Conservation (phyloP, 1,140 invertebrate genomes). For the Drosophila ercepeae region DNA sequence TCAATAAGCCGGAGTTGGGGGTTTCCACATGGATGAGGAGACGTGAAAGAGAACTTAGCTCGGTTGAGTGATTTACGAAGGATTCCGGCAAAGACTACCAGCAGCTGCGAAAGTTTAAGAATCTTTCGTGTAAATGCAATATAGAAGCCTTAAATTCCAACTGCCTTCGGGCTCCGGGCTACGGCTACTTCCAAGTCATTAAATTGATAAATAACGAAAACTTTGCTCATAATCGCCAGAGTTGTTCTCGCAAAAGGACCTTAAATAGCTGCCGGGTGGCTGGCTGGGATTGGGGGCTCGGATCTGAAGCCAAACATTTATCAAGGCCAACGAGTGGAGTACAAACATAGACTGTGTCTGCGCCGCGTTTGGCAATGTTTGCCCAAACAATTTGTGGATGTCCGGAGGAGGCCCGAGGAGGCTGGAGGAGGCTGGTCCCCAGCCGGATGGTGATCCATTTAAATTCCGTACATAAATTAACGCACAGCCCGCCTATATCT, state of each 20-base stretch:
- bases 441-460: conserved; percentile 62
- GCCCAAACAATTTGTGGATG: conserved; percentile 61
- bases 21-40: not conserved
- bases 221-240: conserved; percentile 76
- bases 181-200: conserved; percentile 65
- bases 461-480: conserved; percentile 81
- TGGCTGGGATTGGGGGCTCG: not conserved
- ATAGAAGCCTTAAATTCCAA: conserved; percentile 67
- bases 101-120: conserved; percentile 43
- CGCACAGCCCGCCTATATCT: conserved; percentile 29
- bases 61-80: conserved; percentile 5
- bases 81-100: not conserved
- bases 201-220: conserved; percentile 80
- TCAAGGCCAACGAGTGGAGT: conserved; percentile 56
- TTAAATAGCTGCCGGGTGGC: not conserved
- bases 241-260: conserved; percentile 20
- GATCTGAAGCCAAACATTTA: conserved; percentile 60
- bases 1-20: conserved; percentile 35
- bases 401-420: not conserved
- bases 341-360: conserved; percentile 14
- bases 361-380: conserved; percentile 40
- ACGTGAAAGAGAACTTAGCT: conserved; percentile 1
- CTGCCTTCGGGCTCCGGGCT: conserved; percentile 31
- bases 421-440: conserved; percentile 10
- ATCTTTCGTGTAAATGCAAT: conserved; percentile 74